phyloP scores from a whole-genome alignment of 2,888 invertebrate genomes.

The Trachelus iudaicus region DNA sequence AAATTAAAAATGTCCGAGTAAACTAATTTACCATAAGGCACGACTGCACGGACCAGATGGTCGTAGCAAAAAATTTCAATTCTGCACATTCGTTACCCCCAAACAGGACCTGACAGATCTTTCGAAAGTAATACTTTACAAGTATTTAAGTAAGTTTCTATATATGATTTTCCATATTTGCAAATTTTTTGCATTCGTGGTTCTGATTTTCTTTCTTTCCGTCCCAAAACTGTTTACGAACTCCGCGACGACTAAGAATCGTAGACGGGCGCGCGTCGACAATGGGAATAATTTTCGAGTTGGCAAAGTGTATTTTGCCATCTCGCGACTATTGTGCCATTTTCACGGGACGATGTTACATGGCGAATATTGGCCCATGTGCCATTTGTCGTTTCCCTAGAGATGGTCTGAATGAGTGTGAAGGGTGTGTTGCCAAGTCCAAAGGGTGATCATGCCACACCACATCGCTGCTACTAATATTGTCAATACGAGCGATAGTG shows the following conservation, averaged over 20 bases:
- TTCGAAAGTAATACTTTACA: not conserved
- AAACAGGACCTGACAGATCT: not conserved
- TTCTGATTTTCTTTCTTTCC: not conserved
- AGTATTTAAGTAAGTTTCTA: too few relatives aligned
- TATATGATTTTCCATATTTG: too few relatives aligned
- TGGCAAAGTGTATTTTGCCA: not conserved
- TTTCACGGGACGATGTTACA: not conserved
- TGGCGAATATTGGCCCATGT: not conserved
- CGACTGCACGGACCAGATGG: too few relatives aligned
- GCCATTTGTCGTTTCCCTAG: not conserved
- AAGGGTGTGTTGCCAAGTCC: not conserved
- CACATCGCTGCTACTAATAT: not conserved
- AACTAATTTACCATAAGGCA: not conserved
- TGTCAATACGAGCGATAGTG: too few relatives aligned
- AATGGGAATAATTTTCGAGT: not conserved
- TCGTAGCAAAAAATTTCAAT: not conserved
- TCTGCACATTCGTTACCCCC: not conserved
- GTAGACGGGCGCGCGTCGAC: not conserved
- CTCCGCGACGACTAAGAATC: not conserved
- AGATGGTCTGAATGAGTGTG: not conserved
- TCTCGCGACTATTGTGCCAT: not conserved
- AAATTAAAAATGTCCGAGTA: not conserved
- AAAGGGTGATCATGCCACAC: not conserved
- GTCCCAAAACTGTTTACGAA: not conserved
- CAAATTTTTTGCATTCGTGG: too few relatives aligned